Evolutionary conservation across 2,797 vertebrate species (phyloP).

Genomic region (Danio jaintianensis): DNA sequence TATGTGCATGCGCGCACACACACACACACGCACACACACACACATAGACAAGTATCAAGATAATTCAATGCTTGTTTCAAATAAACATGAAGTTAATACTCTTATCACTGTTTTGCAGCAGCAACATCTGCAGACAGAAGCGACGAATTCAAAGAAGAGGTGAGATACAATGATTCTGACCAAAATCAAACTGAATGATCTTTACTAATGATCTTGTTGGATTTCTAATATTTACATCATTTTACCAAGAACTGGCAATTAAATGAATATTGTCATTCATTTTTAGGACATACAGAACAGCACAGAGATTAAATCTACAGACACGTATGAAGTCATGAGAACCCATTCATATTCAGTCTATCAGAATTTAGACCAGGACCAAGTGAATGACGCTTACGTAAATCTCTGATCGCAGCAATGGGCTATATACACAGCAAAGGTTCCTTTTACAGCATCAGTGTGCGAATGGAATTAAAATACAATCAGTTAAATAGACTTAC

Average conservation of each 20-base stretch:
- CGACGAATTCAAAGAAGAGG: not conserved
- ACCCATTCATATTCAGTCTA: not conserved
- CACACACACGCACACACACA: too few species aligned
- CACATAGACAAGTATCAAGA: not conserved
- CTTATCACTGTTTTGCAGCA: not conserved
- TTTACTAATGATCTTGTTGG: not conserved
- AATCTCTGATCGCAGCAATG: constrained; percentile 1
- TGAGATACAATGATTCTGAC: not conserved
- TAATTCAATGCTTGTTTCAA: not conserved
- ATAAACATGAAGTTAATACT: not conserved
- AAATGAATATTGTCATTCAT: not conserved
- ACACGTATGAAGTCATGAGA: not conserved
- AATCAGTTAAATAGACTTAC: too few species aligned
- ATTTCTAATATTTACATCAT: not conserved
- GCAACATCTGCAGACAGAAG: not conserved
- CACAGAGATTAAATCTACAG: not conserved
- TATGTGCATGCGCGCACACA: too few species aligned
- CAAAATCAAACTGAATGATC: not conserved
- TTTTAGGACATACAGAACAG: not conserved
- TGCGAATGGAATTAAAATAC: too few species aligned
- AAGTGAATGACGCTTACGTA: not conserved
- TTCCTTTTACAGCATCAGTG: too few species aligned
- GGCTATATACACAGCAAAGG: too few species aligned
- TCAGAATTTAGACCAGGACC: not conserved
- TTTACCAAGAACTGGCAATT: not conserved